Conservation (phyloP, 2,888 invertebrate genomes). For the Microplitis manilae region DNA sequence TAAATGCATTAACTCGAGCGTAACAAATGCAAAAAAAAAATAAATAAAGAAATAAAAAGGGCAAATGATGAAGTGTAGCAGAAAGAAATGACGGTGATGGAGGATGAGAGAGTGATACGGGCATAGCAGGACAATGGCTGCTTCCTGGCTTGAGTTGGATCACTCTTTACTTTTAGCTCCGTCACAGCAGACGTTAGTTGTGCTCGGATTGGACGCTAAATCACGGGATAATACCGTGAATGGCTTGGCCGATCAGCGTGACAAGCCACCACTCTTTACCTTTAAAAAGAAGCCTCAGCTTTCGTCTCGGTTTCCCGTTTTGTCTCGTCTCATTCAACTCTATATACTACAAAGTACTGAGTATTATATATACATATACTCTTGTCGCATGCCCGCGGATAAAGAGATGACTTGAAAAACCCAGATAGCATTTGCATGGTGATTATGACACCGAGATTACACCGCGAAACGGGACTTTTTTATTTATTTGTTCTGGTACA, state of each 20-base stretch:
- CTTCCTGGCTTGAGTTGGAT: slow-evolving; percentile 36
- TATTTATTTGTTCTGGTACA: neutral
- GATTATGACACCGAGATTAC: slow-evolving; percentile 11
- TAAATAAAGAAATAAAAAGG: slow-evolving; percentile 40
- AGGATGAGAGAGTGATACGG: neutral
- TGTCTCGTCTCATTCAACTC: slow-evolving; percentile 15
- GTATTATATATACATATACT: neutral
- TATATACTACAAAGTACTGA: neutral
- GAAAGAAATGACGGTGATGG: slow-evolving; percentile 28
- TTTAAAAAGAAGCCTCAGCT: slow-evolving; percentile 15
- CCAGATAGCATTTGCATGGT: slow-evolving; percentile 7
- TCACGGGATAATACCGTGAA: slow-evolving; percentile 57
- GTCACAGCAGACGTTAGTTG: neutral
- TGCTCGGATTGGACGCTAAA: slow-evolving; percentile 50
- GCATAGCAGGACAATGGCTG: slow-evolving; percentile 38
- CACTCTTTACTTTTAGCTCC: slow-evolving; percentile 21
- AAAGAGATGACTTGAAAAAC: slow-evolving; percentile 17
- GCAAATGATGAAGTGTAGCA: slow-evolving; percentile 43
- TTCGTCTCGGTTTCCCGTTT: slow-evolving; percentile 31
- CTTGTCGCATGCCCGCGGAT: slow-evolving; percentile 24
- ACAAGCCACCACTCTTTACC: slow-evolving; percentile 41
- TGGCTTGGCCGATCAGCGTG: slow-evolving; percentile 49
- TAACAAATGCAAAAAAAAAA: slow-evolving; percentile 1
- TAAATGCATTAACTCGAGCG: neutral
- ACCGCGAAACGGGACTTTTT: neutral